Percentiles rank a stretch among this genome's conserved stretches.
Conservation (phyloP, 2,797 vertebrate species). For the Sebastes trivittatus region DNA sequence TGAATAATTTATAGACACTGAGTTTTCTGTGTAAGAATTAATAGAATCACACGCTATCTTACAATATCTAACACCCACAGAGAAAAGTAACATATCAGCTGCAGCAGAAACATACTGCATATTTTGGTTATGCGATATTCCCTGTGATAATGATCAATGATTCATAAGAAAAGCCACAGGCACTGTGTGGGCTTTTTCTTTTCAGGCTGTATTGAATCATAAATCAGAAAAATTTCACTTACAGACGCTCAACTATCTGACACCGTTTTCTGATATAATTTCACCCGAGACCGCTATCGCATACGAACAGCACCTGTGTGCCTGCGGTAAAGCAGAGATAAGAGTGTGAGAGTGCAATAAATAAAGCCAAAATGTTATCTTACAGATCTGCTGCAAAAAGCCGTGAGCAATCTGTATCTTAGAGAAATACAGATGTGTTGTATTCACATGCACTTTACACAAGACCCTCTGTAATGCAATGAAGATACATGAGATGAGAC, state of each 20-base stretch:
- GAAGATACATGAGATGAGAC: not conserved
- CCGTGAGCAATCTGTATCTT: not conserved
- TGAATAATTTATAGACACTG: slow-evolving; percentile 37
- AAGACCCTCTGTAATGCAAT: not conserved
- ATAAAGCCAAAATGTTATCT: slow-evolving; percentile 1
- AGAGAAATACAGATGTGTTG: not conserved
- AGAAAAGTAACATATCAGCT: slow-evolving; percentile 21
- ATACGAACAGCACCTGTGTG: not conserved
- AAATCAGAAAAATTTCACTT: not conserved
- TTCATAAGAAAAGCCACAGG: not conserved
- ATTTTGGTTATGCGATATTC: not conserved
- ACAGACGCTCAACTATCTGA: not conserved
- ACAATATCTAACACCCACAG: slow-evolving; percentile 29
- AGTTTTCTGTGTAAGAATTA: slow-evolving; percentile 15
- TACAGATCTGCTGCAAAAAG: not conserved
- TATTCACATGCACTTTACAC: not conserved
- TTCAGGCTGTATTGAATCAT: not conserved
- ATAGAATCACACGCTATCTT: slow-evolving; percentile 8
- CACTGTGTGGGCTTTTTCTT: not conserved
- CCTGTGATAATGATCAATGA: slow-evolving; percentile 15
- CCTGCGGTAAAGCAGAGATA: slow-evolving; percentile 3
- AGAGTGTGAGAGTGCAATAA: not conserved
- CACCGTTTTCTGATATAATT: not conserved
- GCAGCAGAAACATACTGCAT: not conserved
- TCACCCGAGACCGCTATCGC: not conserved